Conservation (phyloP, 2,113 vertebrate species). For the Pseudorectes ferrugineus region DNA sequence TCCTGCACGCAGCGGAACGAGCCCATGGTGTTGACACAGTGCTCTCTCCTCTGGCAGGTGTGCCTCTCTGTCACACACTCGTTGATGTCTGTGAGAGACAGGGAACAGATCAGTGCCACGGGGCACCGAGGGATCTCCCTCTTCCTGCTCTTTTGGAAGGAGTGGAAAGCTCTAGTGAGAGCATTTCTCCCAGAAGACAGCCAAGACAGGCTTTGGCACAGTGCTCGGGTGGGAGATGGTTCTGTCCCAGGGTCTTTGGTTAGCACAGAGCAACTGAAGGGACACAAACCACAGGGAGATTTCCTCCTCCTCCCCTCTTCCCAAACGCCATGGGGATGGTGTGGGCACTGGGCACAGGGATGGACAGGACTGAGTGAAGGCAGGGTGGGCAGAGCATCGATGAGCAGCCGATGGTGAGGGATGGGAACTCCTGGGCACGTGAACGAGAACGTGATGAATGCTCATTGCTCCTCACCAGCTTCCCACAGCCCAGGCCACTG, state of each 20-base stretch:
- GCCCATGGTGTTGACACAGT: conserved; percentile 85
- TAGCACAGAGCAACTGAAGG: neutral
- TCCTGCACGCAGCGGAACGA: conserved; percentile 84
- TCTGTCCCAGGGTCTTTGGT: neutral
- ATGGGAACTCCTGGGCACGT: neutral
- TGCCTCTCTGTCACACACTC: conserved; percentile 83
- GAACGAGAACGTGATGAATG: neutral
- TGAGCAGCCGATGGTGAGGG: neutral
- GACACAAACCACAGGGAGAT: neutral
- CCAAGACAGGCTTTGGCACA: neutral
- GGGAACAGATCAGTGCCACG: neutral
- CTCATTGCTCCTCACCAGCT: neutral
- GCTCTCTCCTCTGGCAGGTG: conserved; percentile 79
- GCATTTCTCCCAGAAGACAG: neutral
- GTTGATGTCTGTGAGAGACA: conserved; percentile 81
- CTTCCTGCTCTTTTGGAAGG: neutral
- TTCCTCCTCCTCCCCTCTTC: neutral
- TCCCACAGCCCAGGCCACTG: neutral
- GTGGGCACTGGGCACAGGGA: neutral
- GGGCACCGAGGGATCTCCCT: neutral
- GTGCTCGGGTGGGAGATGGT: neutral
- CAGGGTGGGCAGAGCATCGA: neutral
- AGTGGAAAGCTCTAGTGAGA: neutral
- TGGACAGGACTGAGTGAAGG: neutral
- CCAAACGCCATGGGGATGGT: neutral